Base-by-base conservation (phyloP, 2,797 vertebrate genomes). In the Pogoniulus pusillus region DNA sequence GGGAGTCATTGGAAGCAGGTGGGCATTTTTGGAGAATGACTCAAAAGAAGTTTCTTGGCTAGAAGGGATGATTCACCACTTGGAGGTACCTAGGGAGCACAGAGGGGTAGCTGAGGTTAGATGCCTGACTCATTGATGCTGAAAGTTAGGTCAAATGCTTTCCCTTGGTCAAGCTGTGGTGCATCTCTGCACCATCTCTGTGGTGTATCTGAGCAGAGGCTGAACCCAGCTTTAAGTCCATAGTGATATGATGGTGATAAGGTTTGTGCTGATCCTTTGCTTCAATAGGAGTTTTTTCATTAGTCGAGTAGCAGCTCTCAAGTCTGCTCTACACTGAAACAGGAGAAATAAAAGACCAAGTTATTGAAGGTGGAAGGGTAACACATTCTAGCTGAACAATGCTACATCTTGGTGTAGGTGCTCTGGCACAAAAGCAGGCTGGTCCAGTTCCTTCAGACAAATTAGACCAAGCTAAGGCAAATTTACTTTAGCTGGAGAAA, bases 21-120 rank as follows among this genome's bases (percentile, higher is more conserved):
- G 45, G 69, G n/a, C 60, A 88, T 76, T 88, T 90, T 60, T 90
- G 68, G 53, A 86, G 60, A 71, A 76, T 74, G 78, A 90, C 7
- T 86, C 74, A 82, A 90, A 93, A 82, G 59, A 90, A 66, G 13
- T 88, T 96, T 92, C 81, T 86, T 94, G 78, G 81, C 66, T 58
- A 91, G 86, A 89, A 91, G 11, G 18, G 15, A 43, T 94, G 90
- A 96, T 80, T 95, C 91, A 94, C 54, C 39, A 58, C 26, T 41
- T 58, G 51, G 88, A 74, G 41, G 51, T 60, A 82, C 62, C 78
- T 93, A 82, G 90, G 88, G 45, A 90, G 69, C 58, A 85, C 43
- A 91, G 8, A 17, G 43, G 20, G 81, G 29, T 37, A 84, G 8
- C 18, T 91, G 39, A 80, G 32, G 84, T 68, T 76, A 60, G 62